Percentiles rank a stretch among this genome's conserved stretches.
Evolutionary conservation across 2,888 invertebrate genomes (phyloP).

Genomic region (Euzetes globulus): DNA sequence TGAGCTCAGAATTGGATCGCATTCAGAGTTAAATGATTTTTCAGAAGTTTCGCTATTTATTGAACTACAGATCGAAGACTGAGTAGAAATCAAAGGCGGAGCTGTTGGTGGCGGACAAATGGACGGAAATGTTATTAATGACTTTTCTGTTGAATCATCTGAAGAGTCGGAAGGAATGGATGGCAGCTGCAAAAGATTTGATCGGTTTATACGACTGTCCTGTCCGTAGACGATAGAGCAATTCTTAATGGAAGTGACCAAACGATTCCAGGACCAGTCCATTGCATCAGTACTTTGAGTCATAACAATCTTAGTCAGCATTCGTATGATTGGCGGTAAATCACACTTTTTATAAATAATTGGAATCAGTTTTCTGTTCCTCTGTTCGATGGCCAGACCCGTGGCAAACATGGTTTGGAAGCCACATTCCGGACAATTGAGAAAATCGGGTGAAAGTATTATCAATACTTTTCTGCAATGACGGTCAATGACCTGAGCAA

Average conservation of each 20-base stretch:
- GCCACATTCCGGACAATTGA: slow-evolving; percentile 63
- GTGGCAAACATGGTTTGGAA: slow-evolving; percentile 74
- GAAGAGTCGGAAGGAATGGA: not conserved
- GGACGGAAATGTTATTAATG: not conserved
- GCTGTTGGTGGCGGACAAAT: not conserved
- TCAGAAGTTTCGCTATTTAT: not conserved
- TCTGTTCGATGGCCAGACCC: slow-evolving; percentile 60
- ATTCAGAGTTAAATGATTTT: not conserved
- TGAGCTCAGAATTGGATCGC: not conserved
- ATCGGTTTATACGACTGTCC: not conserved
- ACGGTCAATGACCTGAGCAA: slow-evolving; percentile 40
- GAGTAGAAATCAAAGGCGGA: not conserved
- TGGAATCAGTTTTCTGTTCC: slow-evolving; percentile 34
- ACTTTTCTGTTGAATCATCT: not conserved
- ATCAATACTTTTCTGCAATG: slow-evolving; percentile 71
- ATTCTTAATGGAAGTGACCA: slow-evolving; percentile 17
- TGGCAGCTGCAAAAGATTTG: not conserved
- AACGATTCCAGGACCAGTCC: slow-evolving; percentile 30
- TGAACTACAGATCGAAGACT: not conserved
- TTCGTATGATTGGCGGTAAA: slow-evolving; percentile 35
- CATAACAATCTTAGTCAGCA: slow-evolving; percentile 37
- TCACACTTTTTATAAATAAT: slow-evolving; percentile 35
- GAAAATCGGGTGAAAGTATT: slow-evolving; percentile 67
- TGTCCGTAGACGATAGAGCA: not conserved
- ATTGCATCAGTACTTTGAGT: not conserved